Conservation (phyloP, 2,888 invertebrate species). For the Agonopterix heracliana region DNA sequence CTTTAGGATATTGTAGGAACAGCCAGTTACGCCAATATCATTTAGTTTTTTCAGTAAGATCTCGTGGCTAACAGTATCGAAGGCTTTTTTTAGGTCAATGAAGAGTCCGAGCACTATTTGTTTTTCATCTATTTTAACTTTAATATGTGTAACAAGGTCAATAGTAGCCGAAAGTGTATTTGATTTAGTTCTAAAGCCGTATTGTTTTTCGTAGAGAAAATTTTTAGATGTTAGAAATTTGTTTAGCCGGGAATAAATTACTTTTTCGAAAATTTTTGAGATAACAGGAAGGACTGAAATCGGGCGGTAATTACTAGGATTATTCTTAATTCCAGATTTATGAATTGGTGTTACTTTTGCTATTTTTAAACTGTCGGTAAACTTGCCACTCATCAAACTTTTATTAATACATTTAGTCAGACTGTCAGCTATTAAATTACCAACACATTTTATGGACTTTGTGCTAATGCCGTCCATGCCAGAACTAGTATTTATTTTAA, state of each 20-base stretch:
- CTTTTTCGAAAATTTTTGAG: constrained; percentile 5
- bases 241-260: not conserved
- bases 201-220: not conserved
- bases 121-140: constrained; percentile 3
- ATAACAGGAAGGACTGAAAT: no score
- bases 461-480: not conserved
- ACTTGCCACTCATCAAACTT: not conserved
- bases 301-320: no score
- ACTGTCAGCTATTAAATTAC: not conserved
- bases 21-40: not conserved
- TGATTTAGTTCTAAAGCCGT: constrained; percentile 7
- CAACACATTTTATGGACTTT: not conserved
- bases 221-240: not conserved
- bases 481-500: not conserved
- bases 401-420: not conserved
- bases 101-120: not conserved
- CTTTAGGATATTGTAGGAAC: not conserved
- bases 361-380: not conserved
- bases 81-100: constrained; percentile 4
- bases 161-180: constrained; percentile 6
- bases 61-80: no score
- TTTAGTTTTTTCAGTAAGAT: constrained; percentile 2
- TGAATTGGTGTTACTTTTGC: not conserved
- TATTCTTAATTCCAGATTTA: not conserved
- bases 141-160: constrained; percentile 5